A percentile compares a stretch with the other conserved stretches of the same genome.
These are phyloP conservation scores for Pollenia angustigena DNA, from an alignment of 2,888 invertebrate species.

Conservation along the genomic window DNA sequence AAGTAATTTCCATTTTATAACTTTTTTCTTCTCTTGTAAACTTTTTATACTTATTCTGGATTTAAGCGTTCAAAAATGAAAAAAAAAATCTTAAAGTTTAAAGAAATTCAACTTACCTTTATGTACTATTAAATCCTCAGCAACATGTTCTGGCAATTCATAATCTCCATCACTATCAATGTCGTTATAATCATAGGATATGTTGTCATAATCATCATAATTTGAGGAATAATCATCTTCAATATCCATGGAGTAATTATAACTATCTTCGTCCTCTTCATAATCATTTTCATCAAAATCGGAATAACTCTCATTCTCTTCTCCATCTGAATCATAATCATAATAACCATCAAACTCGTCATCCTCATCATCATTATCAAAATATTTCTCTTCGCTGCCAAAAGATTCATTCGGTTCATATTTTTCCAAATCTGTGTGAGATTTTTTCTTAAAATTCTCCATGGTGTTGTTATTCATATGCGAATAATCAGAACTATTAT, in stretches of 20 bases:
- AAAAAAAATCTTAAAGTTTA: too few species aligned
- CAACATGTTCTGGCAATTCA: slow-evolving; percentile 74
- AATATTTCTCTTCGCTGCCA: slow-evolving; percentile 24
- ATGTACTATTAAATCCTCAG: slow-evolving; percentile 78
- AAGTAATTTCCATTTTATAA: too few species aligned
- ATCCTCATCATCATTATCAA: slow-evolving; percentile 33
- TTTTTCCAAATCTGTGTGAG: not conserved
- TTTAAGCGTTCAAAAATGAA: too few species aligned
- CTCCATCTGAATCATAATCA: slow-evolving; percentile 20
- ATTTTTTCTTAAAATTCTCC: not conserved
- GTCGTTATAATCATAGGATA: slow-evolving; percentile 27
- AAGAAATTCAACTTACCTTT: slow-evolving; percentile 71
- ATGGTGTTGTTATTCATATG: not conserved
- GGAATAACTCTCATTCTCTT: slow-evolving; percentile 54
- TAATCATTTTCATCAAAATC: slow-evolving; percentile 69
- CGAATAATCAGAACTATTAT: slow-evolving; percentile 19
- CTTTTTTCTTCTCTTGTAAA: too few species aligned
- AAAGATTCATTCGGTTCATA: slow-evolving; percentile 1
- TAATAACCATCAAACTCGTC: slow-evolving; percentile 13
- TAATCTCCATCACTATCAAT: slow-evolving; percentile 71
- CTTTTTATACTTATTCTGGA: too few species aligned
- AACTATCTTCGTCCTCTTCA: slow-evolving; percentile 67
- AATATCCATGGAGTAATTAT: slow-evolving; percentile 40
- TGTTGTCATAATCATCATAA: slow-evolving; percentile 24
- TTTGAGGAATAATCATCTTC: slow-evolving; percentile 36